Conservation (phyloP, 2,888 invertebrate species). For the Dynastes maya region DNA sequence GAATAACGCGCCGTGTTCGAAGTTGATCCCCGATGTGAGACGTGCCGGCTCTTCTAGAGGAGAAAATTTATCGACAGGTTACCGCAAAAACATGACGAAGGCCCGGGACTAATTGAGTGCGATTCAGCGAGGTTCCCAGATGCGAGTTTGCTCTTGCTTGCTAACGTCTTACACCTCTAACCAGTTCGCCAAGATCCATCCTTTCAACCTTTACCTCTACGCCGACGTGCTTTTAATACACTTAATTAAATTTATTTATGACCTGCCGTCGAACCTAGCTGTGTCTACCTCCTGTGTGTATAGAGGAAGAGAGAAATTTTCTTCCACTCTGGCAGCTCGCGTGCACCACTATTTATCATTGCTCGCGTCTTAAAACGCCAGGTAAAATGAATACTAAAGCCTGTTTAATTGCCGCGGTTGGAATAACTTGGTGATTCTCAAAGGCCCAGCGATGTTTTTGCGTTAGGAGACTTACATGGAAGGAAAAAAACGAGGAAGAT, state of each 20-base stretch:
- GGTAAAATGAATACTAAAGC: background rate
- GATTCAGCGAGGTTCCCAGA: slow-evolving; percentile 8
- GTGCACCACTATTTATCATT: slow-evolving; percentile 17
- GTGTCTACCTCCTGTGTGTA: background rate
- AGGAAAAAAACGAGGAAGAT: too few species aligned
- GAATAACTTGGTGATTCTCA: too few species aligned
- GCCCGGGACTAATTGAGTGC: slow-evolving; percentile 43
- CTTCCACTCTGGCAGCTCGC: background rate
- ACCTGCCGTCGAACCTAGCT: background rate
- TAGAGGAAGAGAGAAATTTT: too few species aligned
- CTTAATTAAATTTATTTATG: slow-evolving; percentile 47
- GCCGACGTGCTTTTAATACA: slow-evolving; percentile 25
- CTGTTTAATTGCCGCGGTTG: background rate
- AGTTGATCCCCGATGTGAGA: slow-evolving; percentile 24
- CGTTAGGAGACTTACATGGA: background rate
- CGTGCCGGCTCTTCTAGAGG: background rate
- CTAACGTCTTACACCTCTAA: too few species aligned
- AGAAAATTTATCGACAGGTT: slow-evolving; percentile 34
- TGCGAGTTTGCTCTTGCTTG: slow-evolving; percentile 16
- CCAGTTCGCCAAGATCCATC: background rate
- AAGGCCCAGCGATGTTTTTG: background rate
- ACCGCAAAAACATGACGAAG: slow-evolving; percentile 42
- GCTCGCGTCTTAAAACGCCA: slow-evolving; percentile 4
- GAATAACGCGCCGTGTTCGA: slow-evolving; percentile 15
- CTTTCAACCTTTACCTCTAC: slow-evolving; percentile 16